Evolutionary conservation across 2,888 invertebrate genomes (phyloP), one percentile per base, ranked within the genome.

Genomic region (Drosophila quinaria): DNA sequence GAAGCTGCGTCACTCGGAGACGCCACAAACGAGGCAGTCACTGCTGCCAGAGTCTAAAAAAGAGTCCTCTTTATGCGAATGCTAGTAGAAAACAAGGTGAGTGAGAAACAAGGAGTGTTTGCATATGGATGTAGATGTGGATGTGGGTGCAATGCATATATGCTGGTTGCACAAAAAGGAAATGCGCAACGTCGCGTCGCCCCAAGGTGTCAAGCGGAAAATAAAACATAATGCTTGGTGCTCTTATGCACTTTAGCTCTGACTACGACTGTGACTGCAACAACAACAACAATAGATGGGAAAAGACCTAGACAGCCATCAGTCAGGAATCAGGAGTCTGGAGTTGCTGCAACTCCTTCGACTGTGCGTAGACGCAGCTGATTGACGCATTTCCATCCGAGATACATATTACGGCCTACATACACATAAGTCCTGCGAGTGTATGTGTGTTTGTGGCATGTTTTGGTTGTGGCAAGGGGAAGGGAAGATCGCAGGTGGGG

Each of bases 101-200:
- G n/a, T 33, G 10, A n/a, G n/a, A n/a, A n/a, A n/a, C n/a, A n/a
- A n/a, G n/a, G n/a, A n/a, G 50, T 13, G 46, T n/a, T 11, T 39
- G 51, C 4, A 46, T n/a, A 19, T 22, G 33, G 37, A n/a, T 25
- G 52, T 17, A 44, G 2, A 29, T 39, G 46, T 8, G 22, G 22
- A 46, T 25, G 52, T 17, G 51, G 29, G 29, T 22, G 54, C 8
- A 25, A 35, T 39, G 46, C 47, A 25, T 19, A 29, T 33, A 44
- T 59, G 58, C 58, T 65, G 70, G 35, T 65, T 74, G 71, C 46
- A 47, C 61, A 49, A 65, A 88, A 81, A 81, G 89, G 87, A 86
- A 86, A 89, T 86, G 85, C 85, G 89, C 87, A 85, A 89, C 87
- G 87, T 80, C 87, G 65, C 85, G 87, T 80, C 87, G 65, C 85